A percentile compares a stretch with the other conserved stretches of the same genome.
These are phyloP conservation scores for Sebastes wilsoni DNA, from an alignment of 2,797 vertebrate genomes.

Conservation along the genomic window DNA sequence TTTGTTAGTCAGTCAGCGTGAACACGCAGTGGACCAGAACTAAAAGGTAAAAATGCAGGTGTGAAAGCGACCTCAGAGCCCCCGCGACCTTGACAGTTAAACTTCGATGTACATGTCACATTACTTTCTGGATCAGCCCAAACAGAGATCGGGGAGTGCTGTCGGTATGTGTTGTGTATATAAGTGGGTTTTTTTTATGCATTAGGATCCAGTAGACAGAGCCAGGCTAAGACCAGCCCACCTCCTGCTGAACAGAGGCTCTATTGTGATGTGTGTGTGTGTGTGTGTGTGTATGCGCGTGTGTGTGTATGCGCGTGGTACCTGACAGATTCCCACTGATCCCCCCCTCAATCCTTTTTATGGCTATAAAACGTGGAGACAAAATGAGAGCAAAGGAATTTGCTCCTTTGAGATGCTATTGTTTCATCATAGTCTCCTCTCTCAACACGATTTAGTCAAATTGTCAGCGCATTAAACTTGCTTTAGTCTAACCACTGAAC, in stretches of 20 bases:
- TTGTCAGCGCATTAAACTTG: constrained; percentile 52
- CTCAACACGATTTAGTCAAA: constrained; percentile 43
- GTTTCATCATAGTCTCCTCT: constrained; percentile 43
- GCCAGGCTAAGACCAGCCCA: not conserved
- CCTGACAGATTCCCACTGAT: constrained; percentile 63
- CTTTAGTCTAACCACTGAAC: constrained; percentile 39
- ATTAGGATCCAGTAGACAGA: constrained; percentile 28
- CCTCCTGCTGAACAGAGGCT: constrained; percentile 47
- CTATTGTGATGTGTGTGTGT: constrained; percentile 23
- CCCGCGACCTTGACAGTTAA: not conserved
- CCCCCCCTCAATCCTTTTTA: constrained; percentile 22
- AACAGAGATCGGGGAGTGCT: not conserved
- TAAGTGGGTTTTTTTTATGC: not conserved
- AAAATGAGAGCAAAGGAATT: constrained; percentile 40
- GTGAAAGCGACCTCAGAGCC: not conserved
- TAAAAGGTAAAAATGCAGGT: not conserved
- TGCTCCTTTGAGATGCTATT: constrained; percentile 38
- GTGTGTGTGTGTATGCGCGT: not conserved
- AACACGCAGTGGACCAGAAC: not conserved
- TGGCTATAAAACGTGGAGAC: constrained; percentile 26
- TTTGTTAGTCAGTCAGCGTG: not conserved
- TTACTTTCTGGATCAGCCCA: not conserved
- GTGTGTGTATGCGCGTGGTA: constrained; percentile 1
- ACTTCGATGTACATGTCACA: not conserved
- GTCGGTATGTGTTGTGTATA: constrained; percentile 19